These are phyloP conservation scores for Columba janthina DNA, from an alignment of 2,113 vertebrate species.

Conservation along the genomic window DNA sequence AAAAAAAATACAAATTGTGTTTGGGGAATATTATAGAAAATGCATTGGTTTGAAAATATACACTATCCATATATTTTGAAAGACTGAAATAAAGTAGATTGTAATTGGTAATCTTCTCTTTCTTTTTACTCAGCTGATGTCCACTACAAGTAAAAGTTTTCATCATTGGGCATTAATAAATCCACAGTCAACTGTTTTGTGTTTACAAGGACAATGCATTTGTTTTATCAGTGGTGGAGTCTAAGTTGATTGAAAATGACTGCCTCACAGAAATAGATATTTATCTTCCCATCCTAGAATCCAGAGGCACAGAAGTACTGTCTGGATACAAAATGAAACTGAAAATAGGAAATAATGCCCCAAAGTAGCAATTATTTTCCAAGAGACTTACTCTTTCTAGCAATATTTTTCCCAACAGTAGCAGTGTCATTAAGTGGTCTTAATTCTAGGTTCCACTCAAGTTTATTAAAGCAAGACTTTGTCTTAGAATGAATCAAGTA, in stretches of 20 bases:
- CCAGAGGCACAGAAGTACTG: not conserved
- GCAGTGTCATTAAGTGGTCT: not conserved
- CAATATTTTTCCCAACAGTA: not conserved
- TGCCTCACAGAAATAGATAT: not conserved
- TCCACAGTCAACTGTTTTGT: not conserved
- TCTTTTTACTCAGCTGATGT: not conserved
- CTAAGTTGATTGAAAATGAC: not conserved
- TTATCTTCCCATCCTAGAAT: not conserved
- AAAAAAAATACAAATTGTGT: not conserved
- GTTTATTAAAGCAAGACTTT: not conserved
- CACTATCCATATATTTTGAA: not conserved
- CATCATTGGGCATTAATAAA: not conserved
- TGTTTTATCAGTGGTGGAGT: not conserved
- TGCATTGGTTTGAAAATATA: not conserved
- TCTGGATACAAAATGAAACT: not conserved
- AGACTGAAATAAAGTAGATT: not conserved
- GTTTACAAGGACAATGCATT: not conserved
- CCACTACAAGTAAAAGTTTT: not conserved
- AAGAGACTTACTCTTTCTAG: not conserved
- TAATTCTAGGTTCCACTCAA: not conserved
- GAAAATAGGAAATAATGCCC: not conserved
- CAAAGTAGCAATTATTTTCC: constrained; percentile 1
- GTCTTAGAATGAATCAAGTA: not conserved
- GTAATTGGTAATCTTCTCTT: not conserved
- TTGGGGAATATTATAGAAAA: not conserved